A percentile compares a stretch with the other conserved stretches of the same genome.
phyloP scores from a whole-genome alignment of 2,797 vertebrate genomes.

The Microchirus variegatus region DNA sequence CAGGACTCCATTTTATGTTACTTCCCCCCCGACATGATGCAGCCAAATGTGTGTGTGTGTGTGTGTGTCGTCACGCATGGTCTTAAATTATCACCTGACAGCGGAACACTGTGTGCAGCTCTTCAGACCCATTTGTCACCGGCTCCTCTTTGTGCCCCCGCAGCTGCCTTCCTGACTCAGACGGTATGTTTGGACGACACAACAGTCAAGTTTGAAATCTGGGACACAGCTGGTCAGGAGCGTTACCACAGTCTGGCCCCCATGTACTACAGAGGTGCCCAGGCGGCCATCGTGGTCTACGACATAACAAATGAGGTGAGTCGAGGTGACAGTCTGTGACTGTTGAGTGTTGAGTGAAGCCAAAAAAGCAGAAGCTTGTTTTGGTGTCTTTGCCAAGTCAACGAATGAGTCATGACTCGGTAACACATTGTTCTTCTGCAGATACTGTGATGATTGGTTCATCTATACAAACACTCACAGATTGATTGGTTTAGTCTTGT shows the following conservation, averaged over 20 bases:
- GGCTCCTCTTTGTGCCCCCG: slow-evolving; percentile 36
- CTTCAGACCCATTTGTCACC: slow-evolving; percentile 19
- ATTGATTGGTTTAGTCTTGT: too few relatives aligned
- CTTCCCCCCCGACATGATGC: too few relatives aligned
- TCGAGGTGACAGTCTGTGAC: slow-evolving; percentile 21
- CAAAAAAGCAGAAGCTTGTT: slow-evolving; percentile 12
- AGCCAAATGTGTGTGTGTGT: slow-evolving; percentile 21
- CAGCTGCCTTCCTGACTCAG: slow-evolving; percentile 99
- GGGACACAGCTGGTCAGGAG: slow-evolving; percentile 99
- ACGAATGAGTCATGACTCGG: slow-evolving; percentile 12
- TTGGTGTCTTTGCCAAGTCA: slow-evolving; percentile 2
- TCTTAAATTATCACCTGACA: slow-evolving; percentile 6
- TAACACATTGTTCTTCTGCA: not conserved
- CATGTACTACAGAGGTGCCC: slow-evolving; percentile 99
- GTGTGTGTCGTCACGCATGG: not conserved
- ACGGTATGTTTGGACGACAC: slow-evolving; percentile 99
- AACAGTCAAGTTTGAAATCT: slow-evolving; percentile 99
- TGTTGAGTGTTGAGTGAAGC: not conserved
- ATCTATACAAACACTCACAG: too few relatives aligned
- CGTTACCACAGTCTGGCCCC: slow-evolving; percentile 98
- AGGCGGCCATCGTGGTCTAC: slow-evolving; percentile 99
- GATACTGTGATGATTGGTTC: too few relatives aligned
- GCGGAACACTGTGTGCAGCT: slow-evolving; percentile 2
- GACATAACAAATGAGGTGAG: slow-evolving; percentile 98
- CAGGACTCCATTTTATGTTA: too few relatives aligned